Base-by-base conservation (phyloP, 2,888 invertebrate species). In the Drosophila dives region DNA sequence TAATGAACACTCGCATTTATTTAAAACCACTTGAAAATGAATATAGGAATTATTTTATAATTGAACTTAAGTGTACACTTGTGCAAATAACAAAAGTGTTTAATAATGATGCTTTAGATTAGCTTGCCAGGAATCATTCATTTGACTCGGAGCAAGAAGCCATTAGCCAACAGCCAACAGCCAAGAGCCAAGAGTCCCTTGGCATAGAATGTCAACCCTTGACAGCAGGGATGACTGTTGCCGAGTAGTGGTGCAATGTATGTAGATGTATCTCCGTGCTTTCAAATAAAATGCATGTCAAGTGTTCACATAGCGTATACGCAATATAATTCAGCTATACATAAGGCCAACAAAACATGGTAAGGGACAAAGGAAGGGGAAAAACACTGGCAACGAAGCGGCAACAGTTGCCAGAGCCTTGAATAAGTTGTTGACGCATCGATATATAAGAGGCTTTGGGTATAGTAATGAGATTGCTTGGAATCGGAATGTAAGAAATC, bases 251-350 rank as follows among this genome's bases (percentile, higher is more conserved):
- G 74, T 65, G 26, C 8, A 45, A 15, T 23, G 62, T 78, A 85
- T 89, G 90, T 76, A 82, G 72, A 85, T 89, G 64, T 71, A 63
- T 53, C 42, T 26, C 45, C 65, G 32, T 61, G 63, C 59, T 53
- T 69, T 82, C 58, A 71, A 73, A 79, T 82, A 83, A 80, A 87
- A 65, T 78, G 76, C 82, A 87, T 81, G 70, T 59, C 82, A 65
- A 72, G 67, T 64, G 80, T 67, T 74, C 56, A 59, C 72, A 58
- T 33, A 49, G 80, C 71, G 74, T 76, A 74, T 72, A 72, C 65
- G 88, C 73, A 88, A 88, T 73, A 36, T 69, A 51, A 75, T 72
- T 66, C 48, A 60, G 45, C 64, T 70, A 73, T 70, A 56, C 40
- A 26, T 55, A 69, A 48, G 48, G 66, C 53, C 54, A 71, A 26